Percentiles rank a stretch among this genome's conserved stretches.
Evolutionary conservation across 2,113 vertebrate species (phyloP).

Genomic region (Philantomba maxwellii): DNA sequence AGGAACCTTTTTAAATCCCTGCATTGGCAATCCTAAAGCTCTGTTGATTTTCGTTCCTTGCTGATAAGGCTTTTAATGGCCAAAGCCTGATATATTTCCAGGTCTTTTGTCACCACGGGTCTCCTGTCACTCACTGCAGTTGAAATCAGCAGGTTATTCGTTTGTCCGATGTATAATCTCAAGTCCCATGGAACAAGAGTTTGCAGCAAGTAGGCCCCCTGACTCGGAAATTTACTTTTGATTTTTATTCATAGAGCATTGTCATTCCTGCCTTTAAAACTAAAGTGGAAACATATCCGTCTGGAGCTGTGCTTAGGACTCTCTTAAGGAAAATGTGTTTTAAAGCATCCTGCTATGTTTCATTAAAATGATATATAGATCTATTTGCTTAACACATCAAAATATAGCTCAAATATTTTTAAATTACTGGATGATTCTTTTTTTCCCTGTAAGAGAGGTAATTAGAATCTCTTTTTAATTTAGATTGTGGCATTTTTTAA

Average conservation of each 20-base stretch:
- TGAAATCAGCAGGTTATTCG: constrained; percentile 71
- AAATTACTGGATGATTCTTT: background rate
- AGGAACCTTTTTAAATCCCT: constrained; percentile 71
- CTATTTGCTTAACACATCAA: constrained; percentile 34
- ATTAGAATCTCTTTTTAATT: constrained; percentile 34
- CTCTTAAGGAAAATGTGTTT: constrained; percentile 42
- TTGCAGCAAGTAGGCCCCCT: constrained; percentile 47
- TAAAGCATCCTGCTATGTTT: constrained; percentile 18
- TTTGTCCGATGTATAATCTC: constrained; percentile 62
- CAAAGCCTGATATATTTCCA: constrained; percentile 69
- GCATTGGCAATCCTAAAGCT: constrained; percentile 66
- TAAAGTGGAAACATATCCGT: constrained; percentile 35
- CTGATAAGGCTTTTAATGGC: constrained; percentile 73
- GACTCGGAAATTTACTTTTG: constrained; percentile 63
- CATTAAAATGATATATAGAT: background rate
- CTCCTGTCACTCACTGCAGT: constrained; percentile 68
- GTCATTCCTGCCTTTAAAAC: constrained; percentile 48
- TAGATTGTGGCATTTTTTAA: background rate
- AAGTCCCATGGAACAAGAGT: constrained; percentile 55
- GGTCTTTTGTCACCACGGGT: constrained; percentile 67
- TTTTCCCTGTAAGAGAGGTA: background rate
- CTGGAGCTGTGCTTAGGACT: constrained; percentile 14
- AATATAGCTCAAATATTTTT: constrained; percentile 31
- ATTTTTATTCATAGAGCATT: constrained; percentile 58
- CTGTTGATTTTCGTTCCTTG: constrained; percentile 71